Conservation (phyloP, 2,797 vertebrate species). For the Ctenochaetus hawaiiensis region DNA sequence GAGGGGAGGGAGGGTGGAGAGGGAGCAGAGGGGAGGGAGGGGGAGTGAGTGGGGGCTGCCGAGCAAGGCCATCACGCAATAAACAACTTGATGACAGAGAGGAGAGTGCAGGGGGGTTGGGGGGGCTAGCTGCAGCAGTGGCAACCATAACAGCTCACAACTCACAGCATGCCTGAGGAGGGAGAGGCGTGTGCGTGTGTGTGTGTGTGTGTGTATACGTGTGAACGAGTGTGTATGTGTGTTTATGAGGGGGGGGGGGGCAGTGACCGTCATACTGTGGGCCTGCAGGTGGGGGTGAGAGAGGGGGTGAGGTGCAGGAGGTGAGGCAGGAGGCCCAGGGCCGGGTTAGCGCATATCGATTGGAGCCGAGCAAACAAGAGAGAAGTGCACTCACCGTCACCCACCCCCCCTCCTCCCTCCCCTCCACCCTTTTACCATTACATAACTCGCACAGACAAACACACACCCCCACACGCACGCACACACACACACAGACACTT, state of each 20-base stretch:
- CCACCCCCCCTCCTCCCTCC: neutral
- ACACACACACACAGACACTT: constrained; percentile 41
- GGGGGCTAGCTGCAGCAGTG: constrained; percentile 44
- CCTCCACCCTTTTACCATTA: constrained; percentile 55
- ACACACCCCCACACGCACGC: constrained; percentile 28
- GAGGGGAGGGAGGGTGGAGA: neutral
- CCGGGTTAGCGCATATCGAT: constrained; percentile 58
- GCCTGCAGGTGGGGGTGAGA: neutral
- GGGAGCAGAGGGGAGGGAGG: neutral
- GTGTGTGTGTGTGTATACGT: neutral
- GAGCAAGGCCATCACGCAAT: constrained; percentile 64
- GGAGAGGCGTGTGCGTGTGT: neutral
- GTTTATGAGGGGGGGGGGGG: neutral
- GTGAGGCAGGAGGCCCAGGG: constrained; percentile 42
- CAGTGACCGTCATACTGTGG: constrained; percentile 36
- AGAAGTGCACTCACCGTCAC: constrained; percentile 26
- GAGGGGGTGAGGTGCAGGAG: constrained; percentile 10
- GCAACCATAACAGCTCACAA: constrained; percentile 49
- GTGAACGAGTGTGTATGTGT: neutral
- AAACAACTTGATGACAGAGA: constrained; percentile 73
- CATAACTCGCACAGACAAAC: constrained; percentile 65
- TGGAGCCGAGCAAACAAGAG: constrained; percentile 52
- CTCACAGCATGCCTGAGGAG: constrained; percentile 34
- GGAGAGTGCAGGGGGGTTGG: constrained; percentile 25
- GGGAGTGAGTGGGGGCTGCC: neutral